Percentiles rank a stretch among this genome's conserved stretches.
Evolutionary conservation across 2,888 invertebrate genomes (phyloP).

Genomic region (Aphidius colemani): DNA sequence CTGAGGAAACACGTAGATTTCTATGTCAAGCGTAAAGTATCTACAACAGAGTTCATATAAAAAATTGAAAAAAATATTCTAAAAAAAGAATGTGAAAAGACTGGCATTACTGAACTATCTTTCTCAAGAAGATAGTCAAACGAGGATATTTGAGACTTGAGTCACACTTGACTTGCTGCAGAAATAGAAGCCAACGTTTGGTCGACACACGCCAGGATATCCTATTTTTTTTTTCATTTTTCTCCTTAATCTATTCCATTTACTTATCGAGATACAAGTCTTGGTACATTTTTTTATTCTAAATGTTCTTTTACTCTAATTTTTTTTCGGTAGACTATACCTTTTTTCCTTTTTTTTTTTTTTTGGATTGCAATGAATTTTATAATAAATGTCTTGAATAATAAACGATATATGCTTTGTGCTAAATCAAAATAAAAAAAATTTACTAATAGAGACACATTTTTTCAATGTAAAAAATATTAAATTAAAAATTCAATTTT

Average conservation of each 20-base stretch:
- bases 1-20: slow-evolving; percentile 33
- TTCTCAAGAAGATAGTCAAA: slow-evolving; percentile 30
- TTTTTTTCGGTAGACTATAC: not conserved
- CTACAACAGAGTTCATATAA: slow-evolving; percentile 15
- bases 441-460: too few species aligned
- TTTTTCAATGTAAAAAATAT: too few species aligned
- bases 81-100: slow-evolving; percentile 8
- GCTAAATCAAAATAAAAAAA: too few species aligned
- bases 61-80: slow-evolving; percentile 17
- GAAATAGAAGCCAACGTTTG: not conserved
- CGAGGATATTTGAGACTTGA: slow-evolving; percentile 25
- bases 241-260: not conserved
- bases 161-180: not conserved
- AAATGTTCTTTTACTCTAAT: not conserved
- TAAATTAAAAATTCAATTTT: too few species aligned
- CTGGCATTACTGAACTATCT: slow-evolving; percentile 3
- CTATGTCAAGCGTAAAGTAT: slow-evolving; percentile 35
- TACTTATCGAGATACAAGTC: not conserved
- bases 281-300: too few species aligned
- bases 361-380: too few species aligned
- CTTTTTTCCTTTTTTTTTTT: not conserved
- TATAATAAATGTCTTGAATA: too few species aligned
- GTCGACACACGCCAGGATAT: slow-evolving; percentile 5
- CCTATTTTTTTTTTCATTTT: not conserved
- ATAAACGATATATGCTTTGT: too few species aligned